phyloP scores from a whole-genome alignment of 2,113 vertebrate species.

The Tetrao urogallus region DNA sequence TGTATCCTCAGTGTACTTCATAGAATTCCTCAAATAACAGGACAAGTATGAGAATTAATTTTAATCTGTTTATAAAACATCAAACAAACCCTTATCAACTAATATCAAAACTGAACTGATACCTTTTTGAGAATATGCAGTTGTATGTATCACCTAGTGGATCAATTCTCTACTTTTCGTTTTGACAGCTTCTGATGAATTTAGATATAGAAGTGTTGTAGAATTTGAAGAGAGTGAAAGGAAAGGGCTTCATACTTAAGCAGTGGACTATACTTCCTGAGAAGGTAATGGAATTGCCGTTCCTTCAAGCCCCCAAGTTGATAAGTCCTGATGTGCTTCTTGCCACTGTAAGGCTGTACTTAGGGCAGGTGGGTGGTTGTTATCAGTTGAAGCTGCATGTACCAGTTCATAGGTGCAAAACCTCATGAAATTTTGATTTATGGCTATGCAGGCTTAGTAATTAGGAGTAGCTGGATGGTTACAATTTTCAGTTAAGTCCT shows the following conservation, averaged over 20 bases:
- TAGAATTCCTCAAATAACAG: not conserved
- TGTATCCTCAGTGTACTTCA: not conserved
- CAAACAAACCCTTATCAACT: not conserved
- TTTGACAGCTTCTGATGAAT: not conserved
- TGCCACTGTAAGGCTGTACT: not conserved
- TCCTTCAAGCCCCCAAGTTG: not conserved
- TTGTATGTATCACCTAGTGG: not conserved
- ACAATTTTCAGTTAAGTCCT: not conserved
- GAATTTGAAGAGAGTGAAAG: not conserved
- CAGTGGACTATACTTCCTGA: not conserved
- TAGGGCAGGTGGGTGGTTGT: not conserved
- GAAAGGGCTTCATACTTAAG: not conserved
- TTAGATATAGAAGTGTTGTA: not conserved
- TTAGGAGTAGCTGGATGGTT: not conserved
- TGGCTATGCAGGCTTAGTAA: not conserved
- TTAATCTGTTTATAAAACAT: not conserved
- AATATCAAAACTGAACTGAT: not conserved
- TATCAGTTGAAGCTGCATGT: accelerated
- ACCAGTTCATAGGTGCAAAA: not conserved
- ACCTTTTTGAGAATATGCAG: not conserved
- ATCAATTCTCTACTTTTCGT: not conserved
- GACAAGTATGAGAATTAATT: not conserved
- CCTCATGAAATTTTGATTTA: not conserved
- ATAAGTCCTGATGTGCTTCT: not conserved
- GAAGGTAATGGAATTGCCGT: not conserved